Base-by-base conservation (phyloP, 2,113 vertebrate genomes). In the Saccopteryx leptura region DNA sequence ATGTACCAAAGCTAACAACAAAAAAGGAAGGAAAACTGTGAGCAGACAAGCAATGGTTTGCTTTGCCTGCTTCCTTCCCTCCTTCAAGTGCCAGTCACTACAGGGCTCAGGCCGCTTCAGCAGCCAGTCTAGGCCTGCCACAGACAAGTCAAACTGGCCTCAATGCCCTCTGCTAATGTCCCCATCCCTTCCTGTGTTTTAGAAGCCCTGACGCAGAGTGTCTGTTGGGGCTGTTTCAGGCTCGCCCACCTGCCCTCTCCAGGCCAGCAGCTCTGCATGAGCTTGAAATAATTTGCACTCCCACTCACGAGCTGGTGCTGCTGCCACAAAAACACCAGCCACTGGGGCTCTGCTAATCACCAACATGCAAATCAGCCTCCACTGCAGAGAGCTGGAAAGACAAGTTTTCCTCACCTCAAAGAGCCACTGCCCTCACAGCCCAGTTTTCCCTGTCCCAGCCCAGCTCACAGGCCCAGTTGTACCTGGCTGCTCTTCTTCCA, bases 401-500 rank as follows among this genome's bases (percentile, higher is more conserved):
- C 93, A 96, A 96, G 97, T 96, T 97, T 91, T 97, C 92, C 87
- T 97, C 91, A 97, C 95, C 91, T 95, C 96, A 95, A 97, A 95
- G 96, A 95, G 88, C 93, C 94, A 97, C 85, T 97, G 88, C 28
- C 80, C 78, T 88, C 48, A 69, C 0, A 85, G 9, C 18, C 87
- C 19, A 19, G 58, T 91, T 91, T 86, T 75, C 93, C 78, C 72
- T 68, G 88, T 97, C 14, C 1, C 96, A 15, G 0, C 94, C 90
- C 7, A 31, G 68, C 1, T 93, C 63, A 4, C 11, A 39, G 69
- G 82, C 85, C 94, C 92, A 93, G 86, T 83, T 72, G 63, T 97
- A 98, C 99, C 98, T 98, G 98, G 95, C 90, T 98, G 98, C 0
- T 97, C 97, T 89, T 98, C 98, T 93, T 98, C 98, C 97, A 98